Base-by-base conservation (phyloP, 64 coral and sea anemone genomes). In the Actinia equina region DNA sequence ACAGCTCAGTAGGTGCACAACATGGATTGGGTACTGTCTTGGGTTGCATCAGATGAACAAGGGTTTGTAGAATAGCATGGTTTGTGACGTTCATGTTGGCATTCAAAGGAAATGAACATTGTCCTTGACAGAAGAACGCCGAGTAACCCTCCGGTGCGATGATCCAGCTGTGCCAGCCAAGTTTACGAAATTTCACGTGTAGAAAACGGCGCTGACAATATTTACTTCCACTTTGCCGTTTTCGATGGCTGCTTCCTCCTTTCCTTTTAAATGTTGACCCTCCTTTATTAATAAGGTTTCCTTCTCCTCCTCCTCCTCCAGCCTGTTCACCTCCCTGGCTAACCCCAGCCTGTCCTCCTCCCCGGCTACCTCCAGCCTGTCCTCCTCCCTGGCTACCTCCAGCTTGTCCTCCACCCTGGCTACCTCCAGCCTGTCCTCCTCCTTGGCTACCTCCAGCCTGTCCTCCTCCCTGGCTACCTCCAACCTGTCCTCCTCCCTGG, bases 141-240 rank as follows among this genome's bases (percentile, higher is more conserved):
- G 90, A 92, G 67, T 98, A 98, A 11, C 96, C 96, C 51, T 98
- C 96, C 18, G 96, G 96, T 7, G 96, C 96, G 15, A 98, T 98
- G 6, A 98, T 89, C 96, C 96, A 98, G 46, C 90, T 90, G 16
- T 89, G 71, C 96, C 96, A 98, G 23, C 88, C 84, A 14, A 98
- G 82, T 22, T 86, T 77, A 17, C 85, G 87, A 84, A 98, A 98
- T 82, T 87, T 94, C 6, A 98, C 96, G 49, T 95, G 92, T 37
- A 98, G 70, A 69, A 59, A 59, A 53, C 90, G 84, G 67, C 88
- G 88, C 54, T 94, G 84, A 41, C 96, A 98, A 27, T 16, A 42
- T 80, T 71, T 64, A 77, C 77, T 17, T 69, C 81, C 69, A 2
- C 7, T 41, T 27, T 27, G 26, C 19, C 62, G 62, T 10, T 1